Conservation (phyloP, 2,888 invertebrate genomes). For the Subacronicta megacephala region DNA sequence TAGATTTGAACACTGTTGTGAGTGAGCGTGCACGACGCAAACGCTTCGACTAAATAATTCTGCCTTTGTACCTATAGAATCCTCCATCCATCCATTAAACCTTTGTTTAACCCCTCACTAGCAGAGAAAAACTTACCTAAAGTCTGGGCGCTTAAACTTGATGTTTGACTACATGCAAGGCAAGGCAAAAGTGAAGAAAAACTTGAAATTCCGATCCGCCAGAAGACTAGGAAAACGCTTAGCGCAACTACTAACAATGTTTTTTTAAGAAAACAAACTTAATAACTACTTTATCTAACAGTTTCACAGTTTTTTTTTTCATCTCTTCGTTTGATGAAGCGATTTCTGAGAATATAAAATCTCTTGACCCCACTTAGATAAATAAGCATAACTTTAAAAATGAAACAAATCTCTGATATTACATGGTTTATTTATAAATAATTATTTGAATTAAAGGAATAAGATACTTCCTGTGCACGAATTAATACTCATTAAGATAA, state of each 20-base stretch:
- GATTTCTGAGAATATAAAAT: not conserved
- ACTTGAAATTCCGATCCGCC: not conserved
- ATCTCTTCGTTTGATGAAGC: not conserved
- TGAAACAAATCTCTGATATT: too few species aligned
- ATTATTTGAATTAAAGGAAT: too few species aligned
- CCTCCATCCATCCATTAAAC: too few species aligned
- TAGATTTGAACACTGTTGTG: too few species aligned
- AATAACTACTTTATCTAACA: not conserved
- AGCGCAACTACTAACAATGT: constrained; percentile 1
- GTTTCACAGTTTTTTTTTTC: not conserved
- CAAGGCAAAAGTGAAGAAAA: not conserved
- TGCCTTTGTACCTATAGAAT: too few species aligned
- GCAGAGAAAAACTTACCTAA: not conserved
- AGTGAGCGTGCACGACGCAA: too few species aligned
- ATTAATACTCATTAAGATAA: too few species aligned
- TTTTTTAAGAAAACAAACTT: not conserved
- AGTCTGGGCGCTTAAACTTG: not conserved
- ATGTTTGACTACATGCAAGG: not conserved
- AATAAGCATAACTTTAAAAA: too few species aligned
- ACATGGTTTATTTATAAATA: too few species aligned
- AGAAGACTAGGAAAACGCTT: not conserved
- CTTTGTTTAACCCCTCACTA: too few species aligned
- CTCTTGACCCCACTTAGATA: not conserved
- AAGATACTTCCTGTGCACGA: too few species aligned
- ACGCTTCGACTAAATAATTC: too few species aligned